A percentile compares a stretch with the other conserved stretches of the same genome.
These are phyloP conservation scores for Anomalospiza imberbis DNA, from an alignment of 2,797 vertebrate species.

Conservation along the genomic window DNA sequence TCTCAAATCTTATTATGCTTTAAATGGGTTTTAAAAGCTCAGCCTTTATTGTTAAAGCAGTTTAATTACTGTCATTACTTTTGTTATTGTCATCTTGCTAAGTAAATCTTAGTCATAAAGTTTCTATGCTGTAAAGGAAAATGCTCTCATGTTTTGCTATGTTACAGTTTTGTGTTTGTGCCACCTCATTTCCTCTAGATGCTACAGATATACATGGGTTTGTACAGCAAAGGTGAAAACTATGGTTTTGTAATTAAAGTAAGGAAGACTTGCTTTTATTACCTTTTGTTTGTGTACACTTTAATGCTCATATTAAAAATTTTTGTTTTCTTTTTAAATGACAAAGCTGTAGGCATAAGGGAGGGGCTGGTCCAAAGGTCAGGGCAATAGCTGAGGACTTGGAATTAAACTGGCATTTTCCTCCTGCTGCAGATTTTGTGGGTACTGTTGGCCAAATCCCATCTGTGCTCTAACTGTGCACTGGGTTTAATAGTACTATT, in stretches of 20 bases:
- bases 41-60: not conserved
- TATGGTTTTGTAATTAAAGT: not conserved
- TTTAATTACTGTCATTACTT: not conserved
- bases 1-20: not conserved
- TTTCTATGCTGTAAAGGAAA: not conserved
- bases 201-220: not conserved
- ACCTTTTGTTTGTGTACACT: not conserved
- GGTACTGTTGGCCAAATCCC: not conserved
- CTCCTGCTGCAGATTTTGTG: not conserved
- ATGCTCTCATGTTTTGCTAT: not conserved
- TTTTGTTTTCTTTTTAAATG: slow-evolving; percentile 10
- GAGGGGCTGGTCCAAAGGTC: slow-evolving; percentile 17
- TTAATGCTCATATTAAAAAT: not conserved
- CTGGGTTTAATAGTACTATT: not conserved
- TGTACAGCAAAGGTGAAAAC: not conserved
- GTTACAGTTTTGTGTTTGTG: not conserved
- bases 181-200: not conserved
- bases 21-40: not conserved
- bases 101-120: not conserved
- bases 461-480: not conserved
- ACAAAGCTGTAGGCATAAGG: not conserved
- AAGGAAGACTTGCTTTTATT: not conserved
- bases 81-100: not conserved
- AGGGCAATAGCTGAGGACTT: not conserved
- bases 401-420: not conserved